These are phyloP conservation scores for Hyposmocoma kahamanoa DNA, from an alignment of 1,140 invertebrate genomes.

Conservation along the genomic window DNA sequence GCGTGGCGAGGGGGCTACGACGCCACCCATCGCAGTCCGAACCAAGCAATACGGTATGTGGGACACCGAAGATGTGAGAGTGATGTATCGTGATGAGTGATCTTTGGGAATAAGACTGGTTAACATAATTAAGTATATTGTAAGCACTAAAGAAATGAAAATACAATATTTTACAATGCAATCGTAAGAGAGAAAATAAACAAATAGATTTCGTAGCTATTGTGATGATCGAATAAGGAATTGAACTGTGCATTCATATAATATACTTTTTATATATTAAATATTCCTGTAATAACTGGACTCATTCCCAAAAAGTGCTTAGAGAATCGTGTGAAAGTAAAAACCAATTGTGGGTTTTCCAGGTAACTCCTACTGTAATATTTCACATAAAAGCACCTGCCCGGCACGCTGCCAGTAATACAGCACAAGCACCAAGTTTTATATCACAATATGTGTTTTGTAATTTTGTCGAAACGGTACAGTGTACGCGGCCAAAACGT, in stretches of 20 bases:
- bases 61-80: constrained; percentile 6
- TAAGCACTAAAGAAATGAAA: too few relatives aligned
- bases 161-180: constrained; percentile 6
- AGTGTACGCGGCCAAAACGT: constrained; percentile 32
- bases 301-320: too few relatives aligned
- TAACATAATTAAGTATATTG: too few relatives aligned
- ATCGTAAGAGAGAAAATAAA: too few relatives aligned
- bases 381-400: constrained; percentile 71
- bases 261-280: too few relatives aligned
- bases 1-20: constrained; percentile 94
- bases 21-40: constrained; percentile 93
- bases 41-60: constrained; percentile 98
- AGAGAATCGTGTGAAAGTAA: constrained; percentile 33
- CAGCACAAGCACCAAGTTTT: constrained; percentile 71
- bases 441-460: constrained; percentile 68
- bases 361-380: constrained; percentile 66
- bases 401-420: constrained; percentile 71
- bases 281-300: too few relatives aligned
- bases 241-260: too few relatives aligned
- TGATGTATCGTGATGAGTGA: constrained; percentile 23
- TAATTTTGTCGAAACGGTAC: constrained; percentile 58
- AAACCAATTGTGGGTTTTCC: constrained; percentile 45
- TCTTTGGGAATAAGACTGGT: too few relatives aligned
- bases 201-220: too few relatives aligned
- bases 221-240: too few relatives aligned